Evolutionary conservation across 2,797 vertebrate species (phyloP).

Genomic region (Hephaestus fuliginosus): DNA sequence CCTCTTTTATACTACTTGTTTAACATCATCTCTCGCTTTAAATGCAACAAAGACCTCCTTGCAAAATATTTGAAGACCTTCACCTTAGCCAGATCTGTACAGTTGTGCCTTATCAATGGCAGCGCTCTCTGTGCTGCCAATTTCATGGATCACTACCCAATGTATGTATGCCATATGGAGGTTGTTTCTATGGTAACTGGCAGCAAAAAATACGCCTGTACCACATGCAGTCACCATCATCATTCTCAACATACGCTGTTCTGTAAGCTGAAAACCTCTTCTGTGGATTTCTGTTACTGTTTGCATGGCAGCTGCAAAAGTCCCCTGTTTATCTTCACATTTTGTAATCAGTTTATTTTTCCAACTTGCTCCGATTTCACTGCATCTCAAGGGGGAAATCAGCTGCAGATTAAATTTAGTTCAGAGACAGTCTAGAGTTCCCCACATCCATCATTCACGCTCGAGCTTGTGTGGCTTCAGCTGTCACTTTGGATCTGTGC

Average conservation of each 20-base stretch:
- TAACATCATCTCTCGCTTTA: neutral
- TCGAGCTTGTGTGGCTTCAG: constrained; percentile 53
- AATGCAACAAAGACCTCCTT: neutral
- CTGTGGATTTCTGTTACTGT: constrained; percentile 6
- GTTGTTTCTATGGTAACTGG: constrained; percentile 48
- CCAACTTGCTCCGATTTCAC: constrained; percentile 41
- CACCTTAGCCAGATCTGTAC: neutral
- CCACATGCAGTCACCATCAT: neutral
- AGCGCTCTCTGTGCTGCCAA: neutral
- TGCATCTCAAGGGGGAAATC: constrained; percentile 57
- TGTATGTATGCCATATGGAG: constrained; percentile 3
- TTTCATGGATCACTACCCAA: constrained; percentile 27
- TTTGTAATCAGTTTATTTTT: constrained; percentile 62
- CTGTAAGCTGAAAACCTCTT: constrained; percentile 19
- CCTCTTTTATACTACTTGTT: neutral
- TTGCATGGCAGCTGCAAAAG: constrained; percentile 18
- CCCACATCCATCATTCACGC: constrained; percentile 58
- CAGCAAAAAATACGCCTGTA: constrained; percentile 13
- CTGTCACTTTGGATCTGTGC: constrained; percentile 65
- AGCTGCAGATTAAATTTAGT: constrained; percentile 61
- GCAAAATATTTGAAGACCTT: neutral
- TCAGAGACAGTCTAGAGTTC: constrained; percentile 44
- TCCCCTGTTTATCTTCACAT: constrained; percentile 50
- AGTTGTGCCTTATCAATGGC: constrained; percentile 32
- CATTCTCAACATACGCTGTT: neutral